Base-by-base conservation (phyloP, 53 echinoderm and acorn worm genomes). In the Apostichopus leukothele region DNA sequence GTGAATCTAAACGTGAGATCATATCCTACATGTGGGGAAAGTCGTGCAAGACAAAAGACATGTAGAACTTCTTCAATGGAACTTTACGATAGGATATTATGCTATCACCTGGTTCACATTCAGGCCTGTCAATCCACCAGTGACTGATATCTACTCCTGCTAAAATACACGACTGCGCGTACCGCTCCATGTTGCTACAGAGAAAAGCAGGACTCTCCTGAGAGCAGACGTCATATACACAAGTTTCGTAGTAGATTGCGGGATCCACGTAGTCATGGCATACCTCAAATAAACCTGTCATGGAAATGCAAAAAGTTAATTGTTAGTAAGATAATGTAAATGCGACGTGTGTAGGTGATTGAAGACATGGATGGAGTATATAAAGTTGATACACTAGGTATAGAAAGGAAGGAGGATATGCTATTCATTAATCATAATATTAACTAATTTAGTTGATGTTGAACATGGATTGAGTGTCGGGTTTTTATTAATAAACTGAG, bases 171-270 rank as follows among this genome's bases (percentile, higher is more conserved):
- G 21, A 8, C 53, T 80, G 53, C 16, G 23, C 54, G 80, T 80
- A 80, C 6, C 21, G 20, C 22, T 80, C 80, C 53, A 80, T 80
- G 52, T 53, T 14, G 5, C 59, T 20, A 57, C 80, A 80, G 6
- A 80, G 80, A 9, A 54, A 54, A 5, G 8, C 23, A 23, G 1
- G 6, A 5, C 54, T 55, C 14, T 80, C 55, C 80, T 80, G 80
- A 5, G 80, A 52, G 80, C 80, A 80, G 53, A 80, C 80, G 22
- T 80, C 80, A 80, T 53, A 57, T 5, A 80, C 55, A 80, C 80
- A 80, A 4, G 80, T 51, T 80, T 51, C 54, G 80, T 80, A 80
- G 13, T 19, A 18, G 22, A 18, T 1, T 1, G 53, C 53, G 2
- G 80, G 80, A 18, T 80, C 80, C 3, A 80, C 54, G 3, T 20